These are phyloP conservation scores for Rambutsinella grinnellia DNA, from an alignment of 2,888 invertebrate genomes.

Conservation along the genomic window DNA sequence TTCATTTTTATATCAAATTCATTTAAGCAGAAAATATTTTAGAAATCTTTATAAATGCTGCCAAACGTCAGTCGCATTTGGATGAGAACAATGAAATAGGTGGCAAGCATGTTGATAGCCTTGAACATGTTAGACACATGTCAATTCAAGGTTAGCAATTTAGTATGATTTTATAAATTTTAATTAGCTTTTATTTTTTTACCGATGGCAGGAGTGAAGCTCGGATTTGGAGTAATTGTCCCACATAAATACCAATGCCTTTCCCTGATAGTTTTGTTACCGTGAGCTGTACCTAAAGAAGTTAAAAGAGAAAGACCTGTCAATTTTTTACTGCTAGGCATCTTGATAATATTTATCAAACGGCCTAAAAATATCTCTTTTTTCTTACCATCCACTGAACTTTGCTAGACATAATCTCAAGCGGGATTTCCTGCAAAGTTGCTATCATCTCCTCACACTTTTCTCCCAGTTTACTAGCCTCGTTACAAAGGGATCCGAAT, in stretches of 20 bases:
- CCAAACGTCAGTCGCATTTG: slow-evolving; percentile 19
- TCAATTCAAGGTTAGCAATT: neutral
- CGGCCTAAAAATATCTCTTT: neutral
- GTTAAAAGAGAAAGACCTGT: neutral
- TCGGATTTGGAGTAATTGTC: slow-evolving; percentile 25
- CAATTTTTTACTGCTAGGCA: no score
- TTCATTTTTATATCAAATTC: no score
- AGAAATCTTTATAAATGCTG: no score
- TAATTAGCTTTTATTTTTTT: no score
- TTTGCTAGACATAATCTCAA: neutral
- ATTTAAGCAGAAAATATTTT: no score
- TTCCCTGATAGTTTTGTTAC: slow-evolving; percentile 8
- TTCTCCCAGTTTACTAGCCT: slow-evolving; percentile 9
- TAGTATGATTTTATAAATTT: no score
- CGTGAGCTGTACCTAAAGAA: slow-evolving; percentile 14
- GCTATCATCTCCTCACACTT: neutral
- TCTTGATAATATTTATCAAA: no score
- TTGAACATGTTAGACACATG: slow-evolving; percentile 8
- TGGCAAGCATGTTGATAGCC: slow-evolving; percentile 25
- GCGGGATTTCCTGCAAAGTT: slow-evolving; percentile 17
- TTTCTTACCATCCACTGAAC: slow-evolving; percentile 33
- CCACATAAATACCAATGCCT: slow-evolving; percentile 24
- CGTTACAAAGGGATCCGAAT: neutral
- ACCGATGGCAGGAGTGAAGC: slow-evolving; percentile 19
- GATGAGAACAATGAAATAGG: slow-evolving; percentile 27